Evolutionary conservation across 2,113 vertebrate genomes (phyloP), one percentile per base, ranked within the genome.

Genomic region (Hoplias malabaricus): DNA sequence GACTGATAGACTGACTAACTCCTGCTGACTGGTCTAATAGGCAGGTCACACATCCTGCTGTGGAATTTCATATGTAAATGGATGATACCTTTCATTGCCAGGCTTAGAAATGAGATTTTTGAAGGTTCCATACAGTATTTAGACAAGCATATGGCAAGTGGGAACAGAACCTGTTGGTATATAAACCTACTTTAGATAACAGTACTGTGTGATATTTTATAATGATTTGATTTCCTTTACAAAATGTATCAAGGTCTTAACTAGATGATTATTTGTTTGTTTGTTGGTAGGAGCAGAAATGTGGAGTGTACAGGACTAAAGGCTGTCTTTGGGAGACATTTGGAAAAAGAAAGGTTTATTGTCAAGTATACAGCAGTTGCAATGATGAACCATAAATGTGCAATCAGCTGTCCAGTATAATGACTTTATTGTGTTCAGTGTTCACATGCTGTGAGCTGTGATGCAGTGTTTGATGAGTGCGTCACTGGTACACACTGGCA

Each of bases 401-500:
- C n/a, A n/a, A n/a, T n/a, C n/a, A n/a, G n/a, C n/a, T 56, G 27
- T 54, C 19, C 36, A 78, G 57, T 74, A 50, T 25, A 61, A n/a
- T 7, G 12, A 2, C 5, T 65, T 75, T 56, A 69, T 46, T 23
- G 74, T 23, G 34, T 34, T 57, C 25, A 25, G 16, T 57, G 34
- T 54, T 78, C 33, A 53, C 5, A 31, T 25, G 13, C 13, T 36
- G 42, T 42, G 53, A 25, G 13, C 13, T 36, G 42, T 42, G 53
- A 25, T 16, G n/a, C 42, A 25, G 5, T 68, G 23, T 7, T 50
- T 14, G 63, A 48, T 66, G 61, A 21, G 54, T 86, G 8, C 21
- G 61, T 89, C 89, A 91, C 84, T 82, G 81, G 83, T 89, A 85
- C 66, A 83, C 23, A 2, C 68, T 81, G 1, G 90, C 87, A 82